These are phyloP conservation scores for Aradus depressus DNA, from an alignment of 2,888 invertebrate genomes.

Conservation along the genomic window DNA sequence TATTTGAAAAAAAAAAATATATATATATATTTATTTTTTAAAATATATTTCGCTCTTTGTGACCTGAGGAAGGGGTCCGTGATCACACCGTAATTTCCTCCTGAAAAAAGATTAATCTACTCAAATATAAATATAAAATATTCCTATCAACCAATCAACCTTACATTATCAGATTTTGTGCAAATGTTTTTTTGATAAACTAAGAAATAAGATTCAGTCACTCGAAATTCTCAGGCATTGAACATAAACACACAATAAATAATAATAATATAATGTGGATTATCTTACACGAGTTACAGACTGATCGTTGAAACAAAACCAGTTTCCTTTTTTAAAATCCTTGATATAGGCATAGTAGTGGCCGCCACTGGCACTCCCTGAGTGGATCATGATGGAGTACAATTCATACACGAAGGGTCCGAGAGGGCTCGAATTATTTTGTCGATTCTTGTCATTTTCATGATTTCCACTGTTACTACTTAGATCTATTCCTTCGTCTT, in stretches of 20 bases:
- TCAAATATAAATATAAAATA: not conserved
- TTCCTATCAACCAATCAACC: too few species aligned
- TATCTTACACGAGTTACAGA: constrained; percentile 59
- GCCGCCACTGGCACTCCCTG: constrained; percentile 79
- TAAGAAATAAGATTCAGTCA: too few species aligned
- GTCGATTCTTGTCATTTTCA: constrained; percentile 43
- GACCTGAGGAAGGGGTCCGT: too few species aligned
- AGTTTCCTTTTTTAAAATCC: constrained; percentile 59
- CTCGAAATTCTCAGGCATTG: too few species aligned
- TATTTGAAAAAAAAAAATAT: too few species aligned
- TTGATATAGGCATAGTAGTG: constrained; percentile 88
- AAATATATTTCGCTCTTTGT: too few species aligned
- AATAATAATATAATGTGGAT: too few species aligned
- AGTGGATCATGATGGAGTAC: constrained; percentile 86
- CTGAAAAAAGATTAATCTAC: not conserved
- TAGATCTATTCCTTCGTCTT: constrained; percentile 47
- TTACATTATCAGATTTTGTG: too few species aligned
- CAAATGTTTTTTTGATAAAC: too few species aligned
- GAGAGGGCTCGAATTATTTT: constrained; percentile 32
- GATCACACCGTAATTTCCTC: too few species aligned
- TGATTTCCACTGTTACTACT: constrained; percentile 41
- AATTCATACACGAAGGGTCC: constrained; percentile 74
- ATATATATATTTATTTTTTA: too few species aligned
- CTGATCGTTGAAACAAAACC: constrained; percentile 85
- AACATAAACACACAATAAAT: too few species aligned